Percentiles rank a stretch among this genome's conserved stretches.
Conservation (phyloP, 2,113 vertebrate species). For the Ornithorhynchus anatinus region DNA sequence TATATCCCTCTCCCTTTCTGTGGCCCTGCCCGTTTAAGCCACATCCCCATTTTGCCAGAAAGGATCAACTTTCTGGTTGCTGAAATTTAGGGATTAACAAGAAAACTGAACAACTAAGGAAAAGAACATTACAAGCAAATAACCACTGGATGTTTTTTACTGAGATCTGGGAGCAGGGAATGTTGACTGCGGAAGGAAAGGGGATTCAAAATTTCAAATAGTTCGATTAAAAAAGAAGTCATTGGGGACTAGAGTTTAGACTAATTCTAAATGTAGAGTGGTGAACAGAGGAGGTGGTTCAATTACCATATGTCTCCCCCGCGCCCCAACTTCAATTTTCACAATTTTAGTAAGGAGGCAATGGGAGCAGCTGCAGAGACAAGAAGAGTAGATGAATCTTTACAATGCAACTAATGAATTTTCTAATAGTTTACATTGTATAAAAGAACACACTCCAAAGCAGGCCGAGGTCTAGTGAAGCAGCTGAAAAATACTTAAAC, state of each 20-base stretch:
- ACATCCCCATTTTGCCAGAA: too few relatives aligned
- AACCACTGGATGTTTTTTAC: too few relatives aligned
- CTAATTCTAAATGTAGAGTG: conserved; percentile 12
- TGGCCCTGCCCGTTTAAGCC: too few relatives aligned
- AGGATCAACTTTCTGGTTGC: too few relatives aligned
- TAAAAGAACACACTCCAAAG: not conserved
- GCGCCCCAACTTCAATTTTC: conserved; percentile 6
- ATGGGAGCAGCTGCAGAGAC: not conserved
- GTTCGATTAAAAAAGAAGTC: conserved; percentile 18
- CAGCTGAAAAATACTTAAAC: not conserved
- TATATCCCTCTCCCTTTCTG: too few relatives aligned
- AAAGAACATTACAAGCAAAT: too few relatives aligned
- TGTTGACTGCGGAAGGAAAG: too few relatives aligned
- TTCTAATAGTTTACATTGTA: not conserved
- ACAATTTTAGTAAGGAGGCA: conserved; percentile 9
- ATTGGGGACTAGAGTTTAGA: not conserved
- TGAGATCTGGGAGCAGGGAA: too few relatives aligned
- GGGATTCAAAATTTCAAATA: too few relatives aligned
- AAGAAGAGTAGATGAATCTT: not conserved
- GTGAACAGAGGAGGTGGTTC: not conserved
- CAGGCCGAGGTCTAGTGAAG: not conserved
- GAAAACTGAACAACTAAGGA: too few relatives aligned
- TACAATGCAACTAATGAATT: not conserved
- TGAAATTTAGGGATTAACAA: too few relatives aligned
- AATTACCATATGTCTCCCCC: conserved; percentile 5